A percentile compares a stretch with the other conserved stretches of the same genome.
Evolutionary conservation across 1,140 invertebrate genomes (phyloP).

Genomic region (Yoshiicerus persimilis): DNA sequence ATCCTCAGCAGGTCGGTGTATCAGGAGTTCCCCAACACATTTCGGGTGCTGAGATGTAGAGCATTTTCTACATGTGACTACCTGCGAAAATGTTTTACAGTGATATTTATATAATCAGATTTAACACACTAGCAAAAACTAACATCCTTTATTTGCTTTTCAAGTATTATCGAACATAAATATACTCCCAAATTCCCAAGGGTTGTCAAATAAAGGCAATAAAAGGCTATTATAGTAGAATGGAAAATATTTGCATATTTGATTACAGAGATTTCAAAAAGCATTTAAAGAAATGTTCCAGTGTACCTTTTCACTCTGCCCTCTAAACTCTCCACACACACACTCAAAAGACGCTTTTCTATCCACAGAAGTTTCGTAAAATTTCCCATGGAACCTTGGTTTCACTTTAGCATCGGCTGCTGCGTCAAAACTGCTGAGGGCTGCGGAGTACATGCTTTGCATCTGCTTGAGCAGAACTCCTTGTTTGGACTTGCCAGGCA

Average conservation of each 20-base stretch:
- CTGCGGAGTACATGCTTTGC: slow-evolving; percentile 23
- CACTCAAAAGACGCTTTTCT: slow-evolving; percentile 51
- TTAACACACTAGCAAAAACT: neutral
- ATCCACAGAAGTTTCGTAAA: slow-evolving; percentile 51
- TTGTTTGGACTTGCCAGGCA: neutral
- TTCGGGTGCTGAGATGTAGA: slow-evolving; percentile 62
- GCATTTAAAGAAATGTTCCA: no score
- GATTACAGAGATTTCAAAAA: no score
- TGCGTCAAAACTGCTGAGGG: neutral
- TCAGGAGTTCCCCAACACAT: slow-evolving; percentile 62
- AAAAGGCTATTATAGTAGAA: slow-evolving; percentile 47
- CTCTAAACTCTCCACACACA: slow-evolving; percentile 34
- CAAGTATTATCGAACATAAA: no score
- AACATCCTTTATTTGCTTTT: no score
- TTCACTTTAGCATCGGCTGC: neutral
- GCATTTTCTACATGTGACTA: slow-evolving; percentile 61
- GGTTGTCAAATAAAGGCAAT: no score
- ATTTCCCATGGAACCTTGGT: slow-evolving; percentile 43
- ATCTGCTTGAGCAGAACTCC: neutral
- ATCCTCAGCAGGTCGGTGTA: slow-evolving; percentile 44
- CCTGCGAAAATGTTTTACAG: neutral
- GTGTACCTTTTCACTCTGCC: neutral
- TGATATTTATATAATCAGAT: neutral
- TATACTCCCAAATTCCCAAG: no score
- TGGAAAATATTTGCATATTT: neutral